A percentile compares a stretch with the other conserved stretches of the same genome.
These are phyloP conservation scores for Hermaeophaga mercurialis DNA, from an alignment of 2,888 invertebrate genomes.

Conservation along the genomic window DNA sequence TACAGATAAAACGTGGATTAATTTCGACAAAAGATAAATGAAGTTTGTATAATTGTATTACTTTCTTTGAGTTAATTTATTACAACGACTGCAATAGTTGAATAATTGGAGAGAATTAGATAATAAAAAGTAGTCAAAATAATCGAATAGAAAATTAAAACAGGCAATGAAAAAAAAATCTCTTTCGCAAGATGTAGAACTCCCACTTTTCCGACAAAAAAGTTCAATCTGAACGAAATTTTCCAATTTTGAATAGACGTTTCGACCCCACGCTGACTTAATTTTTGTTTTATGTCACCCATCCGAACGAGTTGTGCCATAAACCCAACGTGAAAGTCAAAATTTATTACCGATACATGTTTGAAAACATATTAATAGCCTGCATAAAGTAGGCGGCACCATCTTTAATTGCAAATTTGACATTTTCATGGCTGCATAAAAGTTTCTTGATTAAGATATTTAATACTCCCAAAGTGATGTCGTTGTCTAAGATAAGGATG, in stretches of 20 bases:
- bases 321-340: conserved; percentile 26
- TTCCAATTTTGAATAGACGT: not conserved
- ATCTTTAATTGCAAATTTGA: conserved; percentile 35
- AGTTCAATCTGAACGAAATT: too few species aligned
- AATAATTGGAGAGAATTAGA: too few species aligned
- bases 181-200: too few species aligned
- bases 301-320: conserved; percentile 11
- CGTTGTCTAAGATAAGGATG: conserved; percentile 23
- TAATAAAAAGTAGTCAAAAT: too few species aligned
- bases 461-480: conserved; percentile 22
- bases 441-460: conserved; percentile 31
- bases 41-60: too few species aligned
- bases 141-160: too few species aligned
- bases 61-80: too few species aligned
- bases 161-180: too few species aligned
- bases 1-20: too few species aligned
- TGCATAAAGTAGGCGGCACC: conserved; percentile 33
- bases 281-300: conserved; percentile 18
- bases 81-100: too few species aligned
- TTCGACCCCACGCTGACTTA: conserved; percentile 10
- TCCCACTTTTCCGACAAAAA: too few species aligned
- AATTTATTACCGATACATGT: conserved; percentile 29
- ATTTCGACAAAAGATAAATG: too few species aligned
- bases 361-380: conserved; percentile 33
- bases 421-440: conserved; percentile 33